Evolutionary conservation across 2,888 invertebrate genomes (phyloP), one percentile per base, ranked within the genome.

Genomic region (Caenorhabditis zanzibari): DNA sequence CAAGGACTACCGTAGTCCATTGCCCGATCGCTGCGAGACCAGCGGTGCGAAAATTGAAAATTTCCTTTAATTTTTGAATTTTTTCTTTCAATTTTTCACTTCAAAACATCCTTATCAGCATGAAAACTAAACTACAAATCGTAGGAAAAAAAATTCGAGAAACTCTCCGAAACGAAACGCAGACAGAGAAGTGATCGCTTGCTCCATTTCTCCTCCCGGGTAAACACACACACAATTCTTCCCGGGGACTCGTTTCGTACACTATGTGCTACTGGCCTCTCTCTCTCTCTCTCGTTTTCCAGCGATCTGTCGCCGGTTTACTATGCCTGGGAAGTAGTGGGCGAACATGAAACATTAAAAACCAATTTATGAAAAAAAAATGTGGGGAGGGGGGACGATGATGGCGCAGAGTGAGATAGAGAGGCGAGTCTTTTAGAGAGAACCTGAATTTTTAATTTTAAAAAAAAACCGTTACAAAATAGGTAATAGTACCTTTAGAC

Each of bases 181-280:
- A 74, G 74, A 56, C 44, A 68, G 9, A 22, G 32, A 38, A 41
- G 59, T 54, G 72, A 73, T 64, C 54, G 74, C 38, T 74, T 61
- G 61, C 54, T 54, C 35, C 54, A 32, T 28, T 41, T 14, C 52
- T 26, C 38, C 12, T 12, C 58, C 35, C 74, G 74, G 64, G 74
- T 74, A 74, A 74, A 64, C 64, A 74, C 19, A 54, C 63, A 52
- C 52, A 32, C n/a, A n/a, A n/a, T n/a, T n/a, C n/a, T n/a, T 38
- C 41, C 63, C 61, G 41, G 7, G 47, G 49, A 32, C 49, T 49
- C 47, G 52, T 64, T 74, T 74, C 74, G 74, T 74, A 74, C 74
- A 74, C 74, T 74, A 6, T 38, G 32, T 32, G 32, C 4, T 32
- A 7, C 32, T 7, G 32, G 7, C 7, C 73, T 73, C 14, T 47